phyloP scores from a whole-genome alignment of 2,113 vertebrate genomes.

The Ictalurus punctatus region DNA sequence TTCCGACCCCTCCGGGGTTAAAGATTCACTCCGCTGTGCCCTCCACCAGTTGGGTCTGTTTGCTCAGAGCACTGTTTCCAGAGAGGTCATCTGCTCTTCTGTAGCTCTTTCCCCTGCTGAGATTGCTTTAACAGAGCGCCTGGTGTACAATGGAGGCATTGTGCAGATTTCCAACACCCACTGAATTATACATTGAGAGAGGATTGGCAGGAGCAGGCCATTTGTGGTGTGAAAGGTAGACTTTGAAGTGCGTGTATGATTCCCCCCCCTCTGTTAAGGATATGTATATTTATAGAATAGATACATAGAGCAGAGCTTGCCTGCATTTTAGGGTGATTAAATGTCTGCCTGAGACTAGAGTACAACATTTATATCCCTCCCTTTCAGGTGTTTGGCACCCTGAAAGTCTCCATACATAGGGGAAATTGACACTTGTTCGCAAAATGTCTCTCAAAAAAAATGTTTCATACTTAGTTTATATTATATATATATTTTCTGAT shows the following conservation, averaged over 20 bases:
- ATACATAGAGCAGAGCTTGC: neutral
- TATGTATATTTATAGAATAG: neutral
- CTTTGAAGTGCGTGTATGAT: neutral
- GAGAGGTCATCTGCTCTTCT: conserved; percentile 11
- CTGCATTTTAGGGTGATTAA: neutral
- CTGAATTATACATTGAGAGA: conserved; percentile 28
- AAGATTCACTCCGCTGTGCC: neutral
- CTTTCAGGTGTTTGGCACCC: neutral
- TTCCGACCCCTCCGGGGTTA: conserved; percentile 1
- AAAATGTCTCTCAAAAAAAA: too few relatives aligned
- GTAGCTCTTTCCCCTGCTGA: conserved; percentile 1
- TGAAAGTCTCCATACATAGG: too few relatives aligned
- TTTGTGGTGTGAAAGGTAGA: neutral
- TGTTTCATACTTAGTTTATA: too few relatives aligned
- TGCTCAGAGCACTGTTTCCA: conserved; percentile 5
- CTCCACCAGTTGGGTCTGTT: neutral
- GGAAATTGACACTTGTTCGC: too few relatives aligned
- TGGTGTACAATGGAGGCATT: neutral
- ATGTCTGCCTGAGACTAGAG: neutral
- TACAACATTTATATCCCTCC: neutral
- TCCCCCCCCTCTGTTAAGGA: neutral
- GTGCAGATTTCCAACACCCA: conserved; percentile 10
- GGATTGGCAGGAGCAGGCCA: conserved; percentile 7
- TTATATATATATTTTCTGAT: too few relatives aligned
- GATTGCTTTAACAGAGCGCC: neutral